These are phyloP conservation scores for Xenus cinereus DNA, from an alignment of 2,113 vertebrate species.

Conservation along the genomic window DNA sequence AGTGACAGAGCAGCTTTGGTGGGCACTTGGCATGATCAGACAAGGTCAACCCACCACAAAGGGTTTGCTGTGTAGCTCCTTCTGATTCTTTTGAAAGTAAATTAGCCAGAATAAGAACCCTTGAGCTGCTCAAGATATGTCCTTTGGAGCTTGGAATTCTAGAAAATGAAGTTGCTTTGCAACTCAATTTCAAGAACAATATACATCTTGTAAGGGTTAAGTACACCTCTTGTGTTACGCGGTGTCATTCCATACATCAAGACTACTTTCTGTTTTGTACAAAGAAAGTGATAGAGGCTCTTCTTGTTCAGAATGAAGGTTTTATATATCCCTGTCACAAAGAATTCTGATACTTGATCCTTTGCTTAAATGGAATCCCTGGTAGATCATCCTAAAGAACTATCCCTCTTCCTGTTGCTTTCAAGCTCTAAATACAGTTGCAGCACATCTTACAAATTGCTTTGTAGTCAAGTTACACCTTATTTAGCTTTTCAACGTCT, in stretches of 20 bases:
- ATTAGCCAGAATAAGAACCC: background rate
- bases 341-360: background rate
- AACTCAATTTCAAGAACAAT: background rate
- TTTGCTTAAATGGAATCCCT: background rate
- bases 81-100: background rate
- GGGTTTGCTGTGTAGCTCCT: background rate
- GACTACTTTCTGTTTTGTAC: background rate
- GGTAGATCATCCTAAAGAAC: background rate
- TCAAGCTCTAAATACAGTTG: background rate
- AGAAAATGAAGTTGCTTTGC: background rate
- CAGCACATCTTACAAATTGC: background rate
- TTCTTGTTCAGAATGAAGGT: background rate
- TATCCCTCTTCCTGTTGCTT: background rate
- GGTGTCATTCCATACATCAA: background rate
- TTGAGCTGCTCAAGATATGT: background rate
- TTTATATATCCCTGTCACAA: background rate
- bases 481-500: background rate
- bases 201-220: background rate
- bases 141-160: background rate
- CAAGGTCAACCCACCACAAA: background rate
- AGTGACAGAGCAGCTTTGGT: background rate
- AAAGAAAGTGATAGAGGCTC: background rate
- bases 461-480: background rate
- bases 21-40: background rate
- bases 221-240: background rate